Evolutionary conservation across 2,888 invertebrate genomes (phyloP), one percentile per base, ranked within the genome.

Genomic region (Papilio demoleus): DNA sequence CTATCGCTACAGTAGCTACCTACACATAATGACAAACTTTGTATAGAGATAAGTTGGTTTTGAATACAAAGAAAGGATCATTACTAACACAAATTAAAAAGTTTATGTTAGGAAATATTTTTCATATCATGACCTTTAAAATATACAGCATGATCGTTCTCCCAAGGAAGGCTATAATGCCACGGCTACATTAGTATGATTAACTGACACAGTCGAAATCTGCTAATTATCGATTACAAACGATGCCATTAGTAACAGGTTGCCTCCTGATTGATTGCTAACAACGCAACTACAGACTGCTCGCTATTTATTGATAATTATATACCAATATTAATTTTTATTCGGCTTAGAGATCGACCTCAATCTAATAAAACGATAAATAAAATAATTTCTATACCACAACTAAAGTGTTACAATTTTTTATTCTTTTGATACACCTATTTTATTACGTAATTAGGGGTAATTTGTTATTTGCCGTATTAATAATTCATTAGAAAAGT

Each of bases 191-290:
- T 80, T 75, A 72, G 72, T 66, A 70, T 75, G 77, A 81, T 80
- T 78, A 79, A 80, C 79, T 77, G 75, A 73, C 71, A 72, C 75
- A 77, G 76, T 22, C 42, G 73, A 80, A 84, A 83, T 78, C 73
- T 66, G 73, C 76, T 82, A 82, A 85, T 85, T 83, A 83, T 76
- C 74, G 76, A 77, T 78, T 74, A 79, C 79, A 79, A 83, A 82
- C 78, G 79, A 78, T 76, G 75, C 78, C 79, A 80, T 81, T 81
- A 83, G 74, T 78, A 76, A 77, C 71, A 72, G 74, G 73, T 75
- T 78, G 77, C 81, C 81, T 81, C 78, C 72, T 73, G 75, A 77
- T 80, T 78, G 53, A 65, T 65, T 38, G 45, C 53, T 1, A 58
- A 42, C 68, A 60, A 19, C 59, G 27, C 42, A 40, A 68, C 63